These are phyloP conservation scores for Phaethon lepturus DNA, from an alignment of 2,113 vertebrate species.

Conservation along the genomic window DNA sequence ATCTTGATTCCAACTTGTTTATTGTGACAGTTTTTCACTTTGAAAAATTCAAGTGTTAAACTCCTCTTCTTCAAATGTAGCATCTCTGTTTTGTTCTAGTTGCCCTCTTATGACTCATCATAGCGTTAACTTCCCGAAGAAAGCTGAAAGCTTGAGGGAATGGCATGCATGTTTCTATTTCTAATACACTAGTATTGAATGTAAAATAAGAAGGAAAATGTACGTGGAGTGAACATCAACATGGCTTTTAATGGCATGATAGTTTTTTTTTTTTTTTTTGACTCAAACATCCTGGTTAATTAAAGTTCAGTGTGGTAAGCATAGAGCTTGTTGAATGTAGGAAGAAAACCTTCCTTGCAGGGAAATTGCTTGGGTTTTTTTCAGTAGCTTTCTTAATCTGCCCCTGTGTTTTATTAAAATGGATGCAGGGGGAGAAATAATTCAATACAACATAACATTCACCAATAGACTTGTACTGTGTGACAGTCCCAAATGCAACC, in stretches of 20 bases:
- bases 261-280: not conserved
- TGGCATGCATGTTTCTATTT: not conserved
- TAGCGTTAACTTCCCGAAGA: not conserved
- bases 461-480: not conserved
- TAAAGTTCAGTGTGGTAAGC: not conserved
- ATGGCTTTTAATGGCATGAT: not conserved
- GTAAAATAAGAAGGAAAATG: not conserved
- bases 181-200: not conserved
- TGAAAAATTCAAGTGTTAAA: not conserved
- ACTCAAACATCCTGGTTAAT: conserved; percentile 2
- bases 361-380: not conserved
- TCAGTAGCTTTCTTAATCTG: not conserved
- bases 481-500: not conserved
- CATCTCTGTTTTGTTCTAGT: not conserved
- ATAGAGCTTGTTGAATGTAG: not conserved
- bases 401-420: not conserved
- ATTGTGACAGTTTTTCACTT: not conserved
- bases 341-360: not conserved
- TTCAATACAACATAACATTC: not conserved
- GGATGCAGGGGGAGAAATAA: not conserved
- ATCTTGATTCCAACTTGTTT: not conserved
- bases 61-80: not conserved
- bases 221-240: not conserved
- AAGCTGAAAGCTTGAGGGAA: not conserved
- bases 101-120: conserved; percentile 3